Evolutionary conservation across 1,140 invertebrate genomes (phyloP), one percentile per base, ranked within the genome.

Genomic region (Heliconius eleuchia): DNA sequence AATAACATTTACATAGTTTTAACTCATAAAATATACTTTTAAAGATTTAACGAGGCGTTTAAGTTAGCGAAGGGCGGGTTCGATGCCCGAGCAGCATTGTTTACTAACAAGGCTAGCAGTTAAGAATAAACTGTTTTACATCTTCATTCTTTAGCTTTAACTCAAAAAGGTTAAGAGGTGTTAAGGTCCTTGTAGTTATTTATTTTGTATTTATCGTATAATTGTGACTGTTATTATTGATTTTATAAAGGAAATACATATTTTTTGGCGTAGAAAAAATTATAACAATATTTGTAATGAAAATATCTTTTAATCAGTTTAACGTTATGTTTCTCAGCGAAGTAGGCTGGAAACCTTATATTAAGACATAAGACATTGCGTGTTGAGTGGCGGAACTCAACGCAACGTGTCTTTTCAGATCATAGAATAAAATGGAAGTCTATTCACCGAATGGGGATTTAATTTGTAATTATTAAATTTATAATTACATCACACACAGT

Each of bases 131-230:
- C 75, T 70, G 39, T 71, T 80, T 80, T 52, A 71, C 76, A 80
- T 83, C 77, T 80, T 70, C 74, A 80, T 82, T 78, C 39, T 80
- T 80, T 76, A 18, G 9, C 50, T 76, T 79, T 13, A 66, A 66
- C 60, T 66, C 27, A 11, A 16, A 27, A 74, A 66, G 19, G 72
- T 72, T 78, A 78, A 39, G 71, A 73, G 57, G 73, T 50, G 77
- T 57, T 74, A 79, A 72, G 27, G 60, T 66, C 9, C 13, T 30
- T 19, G 30, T 66, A 27, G 27, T 66, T 66, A 16, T 66, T 66
- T 66, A 11, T 66, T 66, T 66, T 66, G 3, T 66, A 27, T 66
- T 66, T 66, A 16, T 66, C 60, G 27, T 66, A 6, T 66, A 66
- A 13, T 30, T 66, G 60, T 30, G 60, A 66, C 13, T 27, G 1